A percentile compares a stretch with the other conserved stretches of the same genome.
Evolutionary conservation across 2,113 vertebrate genomes (phyloP).

Genomic region (Cathartes aura): DNA sequence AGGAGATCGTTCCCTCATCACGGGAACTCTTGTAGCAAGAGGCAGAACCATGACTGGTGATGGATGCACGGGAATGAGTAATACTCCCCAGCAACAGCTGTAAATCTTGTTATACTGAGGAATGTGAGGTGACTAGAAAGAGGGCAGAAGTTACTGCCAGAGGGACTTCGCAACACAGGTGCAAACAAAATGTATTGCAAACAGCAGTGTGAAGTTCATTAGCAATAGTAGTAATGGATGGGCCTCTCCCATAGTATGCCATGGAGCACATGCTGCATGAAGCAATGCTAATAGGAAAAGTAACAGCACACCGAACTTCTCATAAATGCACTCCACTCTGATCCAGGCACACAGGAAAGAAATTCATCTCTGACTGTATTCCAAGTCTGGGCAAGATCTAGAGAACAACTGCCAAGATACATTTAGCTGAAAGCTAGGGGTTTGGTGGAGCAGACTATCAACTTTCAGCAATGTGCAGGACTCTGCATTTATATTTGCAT

Average conservation of each 20-base stretch:
- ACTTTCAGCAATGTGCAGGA: background rate
- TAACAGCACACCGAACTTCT: background rate
- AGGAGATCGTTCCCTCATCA: background rate
- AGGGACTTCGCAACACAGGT: background rate
- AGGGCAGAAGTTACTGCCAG: background rate
- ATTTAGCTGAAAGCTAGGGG: background rate
- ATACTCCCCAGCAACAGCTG: background rate
- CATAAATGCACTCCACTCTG: background rate
- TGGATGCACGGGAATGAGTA: background rate
- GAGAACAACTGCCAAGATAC: slow-evolving; percentile 4
- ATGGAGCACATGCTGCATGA: background rate
- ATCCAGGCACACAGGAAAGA: background rate
- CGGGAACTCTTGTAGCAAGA: background rate
- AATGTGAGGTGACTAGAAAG: background rate
- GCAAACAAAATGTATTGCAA: background rate
- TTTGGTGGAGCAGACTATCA: background rate
- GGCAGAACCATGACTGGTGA: background rate
- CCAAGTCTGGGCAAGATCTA: background rate
- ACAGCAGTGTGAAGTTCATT: background rate
- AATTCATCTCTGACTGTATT: background rate
- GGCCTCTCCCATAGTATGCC: background rate
- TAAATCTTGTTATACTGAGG: background rate
- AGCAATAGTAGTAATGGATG: background rate
- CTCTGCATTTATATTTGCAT: background rate
- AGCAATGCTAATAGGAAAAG: background rate